A percentile compares a stretch with the other conserved stretches of the same genome.
Evolutionary conservation across 2,113 vertebrate species (phyloP).

Genomic region (Oreochromis tanganicae): DNA sequence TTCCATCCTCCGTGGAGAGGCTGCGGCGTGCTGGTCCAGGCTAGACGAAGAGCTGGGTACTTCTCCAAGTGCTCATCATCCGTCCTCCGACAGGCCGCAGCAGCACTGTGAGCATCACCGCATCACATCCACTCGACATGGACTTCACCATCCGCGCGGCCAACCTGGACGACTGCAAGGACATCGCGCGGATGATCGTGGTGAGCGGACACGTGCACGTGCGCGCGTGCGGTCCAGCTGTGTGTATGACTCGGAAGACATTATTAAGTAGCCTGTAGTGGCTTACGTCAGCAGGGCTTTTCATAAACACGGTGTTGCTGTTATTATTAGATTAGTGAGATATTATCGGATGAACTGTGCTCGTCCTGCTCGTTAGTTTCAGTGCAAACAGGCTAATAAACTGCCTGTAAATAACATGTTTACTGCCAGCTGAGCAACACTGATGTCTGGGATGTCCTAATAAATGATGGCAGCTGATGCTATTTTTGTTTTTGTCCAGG

Average conservation of each 20-base stretch:
- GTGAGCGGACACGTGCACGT: conserved; percentile 49
- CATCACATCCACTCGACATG: conserved; percentile 25
- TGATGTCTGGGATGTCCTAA: not conserved
- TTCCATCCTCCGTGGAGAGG: not conserved
- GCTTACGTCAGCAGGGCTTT: not conserved
- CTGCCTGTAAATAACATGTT: not conserved
- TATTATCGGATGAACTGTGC: not conserved
- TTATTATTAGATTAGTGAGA: not conserved
- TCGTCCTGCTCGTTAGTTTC: not conserved
- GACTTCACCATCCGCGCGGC: conserved; percentile 66
- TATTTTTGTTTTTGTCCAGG: conserved; percentile 35
- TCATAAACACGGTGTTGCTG: not conserved
- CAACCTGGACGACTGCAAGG: conserved; percentile 73
- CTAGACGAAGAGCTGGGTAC: not conserved
- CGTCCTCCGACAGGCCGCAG: not conserved
- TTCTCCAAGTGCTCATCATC: not conserved
- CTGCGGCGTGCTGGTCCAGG: not conserved
- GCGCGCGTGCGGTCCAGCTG: not conserved
- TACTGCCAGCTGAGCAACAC: not conserved
- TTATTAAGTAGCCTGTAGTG: not conserved
- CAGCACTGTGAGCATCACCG: not conserved
- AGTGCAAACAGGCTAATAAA: not conserved
- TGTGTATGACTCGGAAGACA: not conserved
- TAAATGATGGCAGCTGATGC: not conserved
- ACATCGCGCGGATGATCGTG: conserved; percentile 68